phyloP scores from a whole-genome alignment of 2,888 invertebrate genomes.

The Polydrusus cervinus region DNA sequence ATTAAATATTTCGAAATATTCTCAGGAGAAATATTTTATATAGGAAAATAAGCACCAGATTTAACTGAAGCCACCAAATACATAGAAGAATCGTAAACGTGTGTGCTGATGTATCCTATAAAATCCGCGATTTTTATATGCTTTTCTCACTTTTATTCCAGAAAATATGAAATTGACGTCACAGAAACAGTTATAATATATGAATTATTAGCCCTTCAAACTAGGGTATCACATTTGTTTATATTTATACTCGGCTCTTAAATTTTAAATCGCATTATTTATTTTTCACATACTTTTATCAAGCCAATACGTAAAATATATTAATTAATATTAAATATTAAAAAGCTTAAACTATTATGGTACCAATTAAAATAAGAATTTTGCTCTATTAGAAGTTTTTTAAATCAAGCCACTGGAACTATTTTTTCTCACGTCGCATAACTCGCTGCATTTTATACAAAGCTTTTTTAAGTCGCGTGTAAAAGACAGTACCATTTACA shows the following conservation, averaged over 20 bases:
- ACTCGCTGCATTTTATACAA: background rate
- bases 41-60: constrained; percentile 17
- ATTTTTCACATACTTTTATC: no score
- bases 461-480: no score
- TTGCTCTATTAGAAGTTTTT: no score
- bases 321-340: no score
- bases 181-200: constrained; percentile 22
- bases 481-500: no score
- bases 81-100: constrained; percentile 1
- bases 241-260: background rate
- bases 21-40: background rate
- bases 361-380: no score
- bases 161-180: constrained; percentile 27
- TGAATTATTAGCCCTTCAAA: constrained; percentile 3
- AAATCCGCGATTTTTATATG: constrained; percentile 34
- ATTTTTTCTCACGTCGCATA: no score
- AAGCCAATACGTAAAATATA: no score
- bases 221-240: background rate
- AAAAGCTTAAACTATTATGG: no score
- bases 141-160: constrained; percentile 35
- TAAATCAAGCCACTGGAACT: no score
- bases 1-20: background rate
- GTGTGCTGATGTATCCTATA: constrained; percentile 18
- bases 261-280: constrained; percentile 5
- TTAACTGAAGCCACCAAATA: constrained; percentile 10